Percentiles rank a stretch among this genome's conserved stretches.
phyloP scores from a whole-genome alignment of 2,113 vertebrate genomes.

The Muntiacus muntjak region DNA sequence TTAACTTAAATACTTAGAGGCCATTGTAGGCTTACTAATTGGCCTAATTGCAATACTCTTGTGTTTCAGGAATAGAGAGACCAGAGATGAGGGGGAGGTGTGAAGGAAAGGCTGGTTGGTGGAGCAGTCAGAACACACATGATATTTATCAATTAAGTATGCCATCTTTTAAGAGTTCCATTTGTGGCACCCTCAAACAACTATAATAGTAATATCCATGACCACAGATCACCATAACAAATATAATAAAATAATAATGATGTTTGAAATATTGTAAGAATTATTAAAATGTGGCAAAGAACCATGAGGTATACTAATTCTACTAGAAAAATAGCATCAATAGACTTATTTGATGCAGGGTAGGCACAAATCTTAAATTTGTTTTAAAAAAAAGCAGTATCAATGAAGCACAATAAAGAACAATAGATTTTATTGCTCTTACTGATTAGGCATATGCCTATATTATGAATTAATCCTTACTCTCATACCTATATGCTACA shows the following conservation, averaged over 20 bases:
- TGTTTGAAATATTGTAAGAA: background rate
- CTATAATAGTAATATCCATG: background rate
- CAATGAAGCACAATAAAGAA: background rate
- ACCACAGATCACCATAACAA: background rate
- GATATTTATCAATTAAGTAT: background rate
- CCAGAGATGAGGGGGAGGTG: background rate
- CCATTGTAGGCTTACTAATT: background rate
- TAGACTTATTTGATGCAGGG: background rate
- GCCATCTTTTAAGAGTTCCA: background rate
- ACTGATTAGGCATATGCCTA: background rate
- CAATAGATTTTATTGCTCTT: background rate
- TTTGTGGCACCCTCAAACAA: background rate
- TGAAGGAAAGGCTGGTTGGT: background rate
- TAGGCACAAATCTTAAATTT: background rate
- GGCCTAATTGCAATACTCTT: background rate
- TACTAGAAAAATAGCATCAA: background rate
- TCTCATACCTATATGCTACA: background rate
- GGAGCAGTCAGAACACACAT: background rate
- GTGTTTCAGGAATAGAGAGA: background rate
- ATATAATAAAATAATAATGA: background rate
- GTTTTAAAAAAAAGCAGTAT: background rate
- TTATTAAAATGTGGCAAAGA: background rate
- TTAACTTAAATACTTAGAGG: background rate
- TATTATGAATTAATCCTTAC: background rate
- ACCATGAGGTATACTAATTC: background rate